Percentiles rank a stretch among this genome's conserved stretches.
phyloP scores from a whole-genome alignment of 2,888 invertebrate genomes.

The Drosophila demipolita region DNA sequence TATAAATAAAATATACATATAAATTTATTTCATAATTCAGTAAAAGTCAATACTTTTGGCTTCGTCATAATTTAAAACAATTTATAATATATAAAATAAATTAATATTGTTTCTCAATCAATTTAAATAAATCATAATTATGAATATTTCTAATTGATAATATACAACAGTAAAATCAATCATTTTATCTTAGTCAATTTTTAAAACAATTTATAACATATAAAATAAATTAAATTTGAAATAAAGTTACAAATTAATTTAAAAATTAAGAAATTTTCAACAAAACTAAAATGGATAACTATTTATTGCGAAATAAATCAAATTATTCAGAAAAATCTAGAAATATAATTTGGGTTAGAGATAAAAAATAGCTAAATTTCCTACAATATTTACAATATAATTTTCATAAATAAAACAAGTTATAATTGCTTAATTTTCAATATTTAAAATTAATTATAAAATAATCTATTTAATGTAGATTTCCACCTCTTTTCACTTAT shows the following conservation, averaged over 20 bases:
- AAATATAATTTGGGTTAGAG: background rate
- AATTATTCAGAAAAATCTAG: background rate
- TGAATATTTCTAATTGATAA: too few species aligned
- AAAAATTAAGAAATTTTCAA: background rate
- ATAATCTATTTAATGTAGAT: background rate
- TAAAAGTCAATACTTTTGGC: background rate
- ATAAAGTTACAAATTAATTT: background rate
- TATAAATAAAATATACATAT: too few species aligned
- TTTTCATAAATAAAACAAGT: background rate
- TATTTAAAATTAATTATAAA: background rate
- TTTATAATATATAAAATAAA: background rate
- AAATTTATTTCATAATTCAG: too few species aligned
- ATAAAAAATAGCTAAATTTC: background rate
- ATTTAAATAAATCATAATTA: background rate
- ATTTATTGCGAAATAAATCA: too few species aligned
- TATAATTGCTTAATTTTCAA: background rate
- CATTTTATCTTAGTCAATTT: background rate
- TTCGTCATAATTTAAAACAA: background rate
- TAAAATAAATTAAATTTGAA: background rate
- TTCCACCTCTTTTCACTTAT: slow-evolving; percentile 3
- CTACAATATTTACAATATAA: background rate
- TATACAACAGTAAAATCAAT: too few species aligned
- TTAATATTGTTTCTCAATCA: background rate
- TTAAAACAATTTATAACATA: background rate
- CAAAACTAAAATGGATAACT: background rate